These are phyloP conservation scores for Phylloscopus trochiloides DNA, from an alignment of 2,113 vertebrate genomes.

Conservation along the genomic window DNA sequence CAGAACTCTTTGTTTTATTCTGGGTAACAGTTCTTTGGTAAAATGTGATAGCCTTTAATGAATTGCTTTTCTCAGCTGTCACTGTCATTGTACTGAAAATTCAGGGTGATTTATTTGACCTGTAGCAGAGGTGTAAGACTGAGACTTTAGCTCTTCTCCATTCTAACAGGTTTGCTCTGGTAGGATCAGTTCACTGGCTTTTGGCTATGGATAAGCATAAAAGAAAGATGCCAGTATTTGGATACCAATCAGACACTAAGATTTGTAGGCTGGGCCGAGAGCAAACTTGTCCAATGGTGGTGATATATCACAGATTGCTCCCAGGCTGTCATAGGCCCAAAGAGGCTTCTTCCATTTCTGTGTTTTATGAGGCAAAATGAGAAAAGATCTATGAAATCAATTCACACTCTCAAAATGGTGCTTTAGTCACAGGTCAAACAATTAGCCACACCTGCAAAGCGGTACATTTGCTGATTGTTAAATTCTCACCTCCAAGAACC, in stretches of 20 bases:
- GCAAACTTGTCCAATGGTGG: neutral
- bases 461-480: neutral
- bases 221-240: neutral
- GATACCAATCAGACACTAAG: neutral
- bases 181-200: neutral
- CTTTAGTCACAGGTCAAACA: neutral
- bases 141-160: neutral
- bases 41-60: neutral
- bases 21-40: neutral
- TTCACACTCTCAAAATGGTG: neutral
- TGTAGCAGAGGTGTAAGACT: neutral
- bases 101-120: neutral
- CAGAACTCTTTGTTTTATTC: neutral
- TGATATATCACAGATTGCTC: neutral
- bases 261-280: neutral
- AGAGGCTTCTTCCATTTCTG: neutral
- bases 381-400: neutral
- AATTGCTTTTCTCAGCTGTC: neutral
- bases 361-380: neutral
- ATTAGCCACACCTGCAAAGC: neutral
- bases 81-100: neutral
- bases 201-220: neutral
- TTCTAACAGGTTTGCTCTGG: neutral
- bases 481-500: neutral
- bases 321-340: neutral